Conservation (phyloP, 1,140 invertebrate species). For the Nautilus pompilius region DNA sequence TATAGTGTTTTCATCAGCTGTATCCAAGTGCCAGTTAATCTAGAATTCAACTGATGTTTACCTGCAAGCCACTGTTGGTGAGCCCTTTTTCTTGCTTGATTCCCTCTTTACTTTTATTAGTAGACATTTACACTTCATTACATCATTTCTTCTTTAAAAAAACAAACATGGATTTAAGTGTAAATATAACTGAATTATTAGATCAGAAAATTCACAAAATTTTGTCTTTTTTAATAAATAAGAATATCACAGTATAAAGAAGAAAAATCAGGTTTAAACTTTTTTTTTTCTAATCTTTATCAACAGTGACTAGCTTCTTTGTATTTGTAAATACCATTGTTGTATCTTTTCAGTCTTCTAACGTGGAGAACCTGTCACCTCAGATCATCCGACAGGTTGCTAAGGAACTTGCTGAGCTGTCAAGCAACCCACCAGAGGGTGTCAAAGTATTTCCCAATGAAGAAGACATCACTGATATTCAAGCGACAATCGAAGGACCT, state of each 20-base stretch:
- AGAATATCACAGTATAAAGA: neutral
- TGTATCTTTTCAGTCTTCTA: conserved; percentile 53
- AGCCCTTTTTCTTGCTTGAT: neutral
- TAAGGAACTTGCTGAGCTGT: conserved; percentile 78
- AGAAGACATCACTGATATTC: conserved; percentile 88
- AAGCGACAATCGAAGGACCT: conserved; percentile 85
- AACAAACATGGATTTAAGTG: neutral
- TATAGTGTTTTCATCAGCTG: no score
- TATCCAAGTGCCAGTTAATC: no score
- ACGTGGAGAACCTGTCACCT: conserved; percentile 91
- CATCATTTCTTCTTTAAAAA: neutral
- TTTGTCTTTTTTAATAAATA: neutral
- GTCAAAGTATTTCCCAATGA: conserved; percentile 85
- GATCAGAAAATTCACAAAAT: neutral
- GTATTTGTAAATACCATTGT: neutral
- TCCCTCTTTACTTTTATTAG: neutral
- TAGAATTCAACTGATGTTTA: conserved; percentile 1
- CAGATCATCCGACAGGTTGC: conserved; percentile 82
- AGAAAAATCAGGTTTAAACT: neutral
- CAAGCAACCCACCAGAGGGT: conserved; percentile 77
- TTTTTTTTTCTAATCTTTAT: neutral
- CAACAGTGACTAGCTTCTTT: neutral
- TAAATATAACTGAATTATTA: neutral
- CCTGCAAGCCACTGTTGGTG: conserved; percentile 3
- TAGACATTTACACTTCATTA: neutral